Evolutionary conservation across 30 jellyfish, hydroid and myxozoan genomes (phyloP).

Genomic region (Aurelia aurita complex sp. Pacific): DNA sequence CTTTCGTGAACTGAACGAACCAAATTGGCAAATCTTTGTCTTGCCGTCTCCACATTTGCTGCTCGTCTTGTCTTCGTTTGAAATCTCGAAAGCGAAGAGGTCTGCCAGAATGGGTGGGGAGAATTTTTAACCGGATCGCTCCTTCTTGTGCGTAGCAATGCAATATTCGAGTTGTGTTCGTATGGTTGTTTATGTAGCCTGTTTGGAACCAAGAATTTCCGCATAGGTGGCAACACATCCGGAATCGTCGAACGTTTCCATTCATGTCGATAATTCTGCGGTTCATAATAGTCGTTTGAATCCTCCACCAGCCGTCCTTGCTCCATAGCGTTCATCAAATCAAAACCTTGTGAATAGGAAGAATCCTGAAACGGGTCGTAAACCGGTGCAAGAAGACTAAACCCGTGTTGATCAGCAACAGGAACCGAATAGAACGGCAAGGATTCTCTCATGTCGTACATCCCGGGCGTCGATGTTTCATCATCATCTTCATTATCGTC

Average conservation of each 20-base stretch:
- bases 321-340: slow-evolving; percentile 44
- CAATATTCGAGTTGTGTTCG: neutral
- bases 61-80: slow-evolving; percentile 16
- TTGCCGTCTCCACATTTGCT: slow-evolving; percentile 33
- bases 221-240: neutral
- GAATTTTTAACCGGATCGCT: neutral
- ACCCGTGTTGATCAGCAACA: slow-evolving; percentile 72
- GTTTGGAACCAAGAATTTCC: neutral
- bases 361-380: slow-evolving; percentile 65
- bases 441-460: slow-evolving; percentile 63
- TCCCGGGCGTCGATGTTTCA: slow-evolving; percentile 31
- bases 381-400: slow-evolving; percentile 50
- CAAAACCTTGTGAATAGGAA: slow-evolving; percentile 45
- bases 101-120: neutral
- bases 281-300: slow-evolving; percentile 43
- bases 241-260: slow-evolving; percentile 60
- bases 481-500: slow-evolving; percentile 40
- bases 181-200: neutral
- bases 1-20: slow-evolving; percentile 37
- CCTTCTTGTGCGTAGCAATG: slow-evolving; percentile 25
- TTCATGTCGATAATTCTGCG: slow-evolving; percentile 24
- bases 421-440: slow-evolving; percentile 78
- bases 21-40: slow-evolving; percentile 38
- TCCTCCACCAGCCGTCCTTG: slow-evolving; percentile 57
- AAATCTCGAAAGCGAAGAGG: neutral